Conservation (phyloP, 2,113 vertebrate species). For the Vimba vimba region DNA sequence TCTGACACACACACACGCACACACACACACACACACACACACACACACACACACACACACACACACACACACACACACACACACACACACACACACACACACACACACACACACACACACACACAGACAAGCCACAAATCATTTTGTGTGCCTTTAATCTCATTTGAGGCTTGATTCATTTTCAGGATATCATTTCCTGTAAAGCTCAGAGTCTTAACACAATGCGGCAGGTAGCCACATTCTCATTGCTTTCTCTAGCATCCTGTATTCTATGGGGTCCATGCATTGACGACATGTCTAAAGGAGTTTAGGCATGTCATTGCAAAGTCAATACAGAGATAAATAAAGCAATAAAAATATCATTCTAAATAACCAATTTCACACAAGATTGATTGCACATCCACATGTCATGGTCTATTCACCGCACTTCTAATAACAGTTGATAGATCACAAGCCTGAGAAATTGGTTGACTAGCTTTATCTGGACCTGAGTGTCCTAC, state of each 20-base stretch:
- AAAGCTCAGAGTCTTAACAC: conserved; percentile 13
- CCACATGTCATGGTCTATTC: not conserved
- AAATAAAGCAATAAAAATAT: not conserved
- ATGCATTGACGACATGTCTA: not conserved
- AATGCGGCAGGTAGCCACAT: not conserved
- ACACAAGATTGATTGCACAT: not conserved
- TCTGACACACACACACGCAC: not conserved
- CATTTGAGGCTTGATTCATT: conserved; percentile 40
- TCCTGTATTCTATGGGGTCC: not conserved
- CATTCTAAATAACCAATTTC: not conserved
- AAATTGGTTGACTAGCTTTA: not conserved
- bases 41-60: conserved; percentile 1
- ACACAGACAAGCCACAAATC: not conserved
- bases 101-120: not conserved
- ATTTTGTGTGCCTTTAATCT: conserved; percentile 41
- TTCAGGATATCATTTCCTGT: conserved; percentile 31
- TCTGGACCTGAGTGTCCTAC: not conserved
- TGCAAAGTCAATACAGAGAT: not conserved
- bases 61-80: conserved; percentile 6
- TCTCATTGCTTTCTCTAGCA: not conserved
- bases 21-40: not conserved
- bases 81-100: not conserved
- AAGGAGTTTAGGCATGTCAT: not conserved
- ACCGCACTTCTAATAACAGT: not conserved
- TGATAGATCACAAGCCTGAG: not conserved